A percentile compares a stretch with the other conserved stretches of the same genome.
Evolutionary conservation across 2,888 invertebrate genomes (phyloP).

Genomic region (Ametastegia equiseti): DNA sequence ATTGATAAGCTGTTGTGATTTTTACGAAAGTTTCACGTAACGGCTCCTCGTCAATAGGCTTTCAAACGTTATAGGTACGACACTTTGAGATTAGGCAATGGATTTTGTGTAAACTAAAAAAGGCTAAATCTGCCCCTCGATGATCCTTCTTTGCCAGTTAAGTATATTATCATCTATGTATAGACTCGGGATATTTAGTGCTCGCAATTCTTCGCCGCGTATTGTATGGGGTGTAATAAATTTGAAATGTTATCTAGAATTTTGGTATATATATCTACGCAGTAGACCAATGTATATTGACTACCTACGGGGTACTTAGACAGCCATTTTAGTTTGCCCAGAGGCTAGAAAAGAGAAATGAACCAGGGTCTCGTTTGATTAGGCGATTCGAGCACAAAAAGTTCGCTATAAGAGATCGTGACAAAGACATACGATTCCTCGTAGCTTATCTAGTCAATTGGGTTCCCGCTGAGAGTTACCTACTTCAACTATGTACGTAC

Average conservation of each 20-base stretch:
- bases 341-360: background rate
- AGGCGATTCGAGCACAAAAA: conserved; percentile 30
- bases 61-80: too few species aligned
- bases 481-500: background rate
- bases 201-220: background rate
- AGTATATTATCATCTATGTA: too few species aligned
- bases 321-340: background rate
- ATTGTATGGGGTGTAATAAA: background rate
- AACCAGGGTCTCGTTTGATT: conserved; percentile 10
- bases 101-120: too few species aligned
- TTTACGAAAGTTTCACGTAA: too few species aligned
- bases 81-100: too few species aligned
- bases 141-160: too few species aligned
- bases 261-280: background rate
- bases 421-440: conserved; percentile 30
- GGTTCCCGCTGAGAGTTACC: conserved; percentile 18
- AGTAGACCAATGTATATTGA: background rate
- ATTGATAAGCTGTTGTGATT: too few species aligned
- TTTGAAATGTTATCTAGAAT: background rate
- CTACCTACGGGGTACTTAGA: background rate
- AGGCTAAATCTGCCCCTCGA: too few species aligned
- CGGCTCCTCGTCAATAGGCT: too few species aligned
- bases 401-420: background rate
- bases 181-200: background rate
- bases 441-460: conserved; percentile 28